Evolutionary conservation across 2,888 invertebrate species (phyloP), one percentile per base, ranked within the genome.

Genomic region (Lasioglossum lativentre): DNA sequence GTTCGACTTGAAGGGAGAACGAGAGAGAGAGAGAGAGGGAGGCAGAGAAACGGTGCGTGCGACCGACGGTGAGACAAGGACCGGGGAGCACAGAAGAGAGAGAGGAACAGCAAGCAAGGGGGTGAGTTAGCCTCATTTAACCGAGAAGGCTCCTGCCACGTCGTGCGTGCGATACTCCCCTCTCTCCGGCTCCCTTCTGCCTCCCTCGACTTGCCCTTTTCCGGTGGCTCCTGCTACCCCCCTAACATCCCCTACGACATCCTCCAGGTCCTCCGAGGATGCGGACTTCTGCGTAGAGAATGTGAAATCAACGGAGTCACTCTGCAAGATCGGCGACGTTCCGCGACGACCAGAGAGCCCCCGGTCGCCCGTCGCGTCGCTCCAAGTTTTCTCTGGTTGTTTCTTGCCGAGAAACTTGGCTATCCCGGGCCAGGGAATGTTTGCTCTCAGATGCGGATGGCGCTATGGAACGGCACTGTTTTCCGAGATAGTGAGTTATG

Each of bases 101-200:
- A 72, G 80, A 72, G 70, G 76, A 79, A 78, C 72, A 59, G 34
- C 19, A 16, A n/a, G 75, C 72, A 52, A 3, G 40, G 23, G 86
- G 87, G 88, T 86, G 92, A 92, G 93, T 91, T 93, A 92, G 92
- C 93, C 92, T 93, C 94, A 92, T 93, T 93, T 93, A 93, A 93
- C 93, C 92, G 91, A 93, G 92, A 91, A 90, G 90, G 89, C 88
- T 89, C 84, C 89, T 89, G 88, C 88, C 87, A 87, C 89, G 87
- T 89, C 89, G 90, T 90, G 90, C 90, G 91, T 92, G 87, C 91
- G 90, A 91, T 91, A 88, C 86, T 75, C 85, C 83, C 23, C 59
- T 34, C 34, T 1, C 34, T 19, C 30, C 8, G n/a, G n/a, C 68
- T 12, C 34, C 23, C 59, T n/a, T 34, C 34, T 1, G 16, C 8